Conservation (phyloP, 1,140 invertebrate genomes). For the Spodoptera litura region DNA sequence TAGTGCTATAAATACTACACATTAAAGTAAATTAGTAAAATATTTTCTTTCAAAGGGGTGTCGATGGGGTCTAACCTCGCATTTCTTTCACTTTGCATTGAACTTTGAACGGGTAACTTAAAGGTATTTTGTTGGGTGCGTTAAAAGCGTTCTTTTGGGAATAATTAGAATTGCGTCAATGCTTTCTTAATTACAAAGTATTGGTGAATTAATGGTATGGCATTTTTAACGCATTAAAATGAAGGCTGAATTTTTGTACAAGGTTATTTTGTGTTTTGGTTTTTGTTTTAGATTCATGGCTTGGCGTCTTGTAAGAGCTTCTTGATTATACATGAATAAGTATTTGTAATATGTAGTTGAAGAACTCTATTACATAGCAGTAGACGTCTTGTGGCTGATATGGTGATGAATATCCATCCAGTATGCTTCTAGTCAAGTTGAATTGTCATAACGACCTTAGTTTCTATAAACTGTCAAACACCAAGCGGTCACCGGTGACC, state of each 20-base stretch:
- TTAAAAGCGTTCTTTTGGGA: background rate
- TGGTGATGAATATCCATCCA: too few species aligned
- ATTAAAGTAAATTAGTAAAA: background rate
- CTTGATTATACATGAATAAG: too few species aligned
- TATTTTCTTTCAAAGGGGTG: background rate
- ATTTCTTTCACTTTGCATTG: conserved; percentile 18
- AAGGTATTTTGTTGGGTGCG: background rate
- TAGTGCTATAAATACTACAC: background rate
- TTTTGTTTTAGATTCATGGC: too few species aligned
- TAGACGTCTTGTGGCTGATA: too few species aligned
- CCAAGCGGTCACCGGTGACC: too few species aligned
- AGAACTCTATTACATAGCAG: too few species aligned
- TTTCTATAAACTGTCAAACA: too few species aligned
- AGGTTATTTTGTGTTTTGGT: background rate
- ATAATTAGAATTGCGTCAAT: background rate
- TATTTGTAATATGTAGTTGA: too few species aligned
- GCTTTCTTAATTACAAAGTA: conserved; percentile 2
- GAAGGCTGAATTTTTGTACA: background rate
- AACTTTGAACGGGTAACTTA: background rate
- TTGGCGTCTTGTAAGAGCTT: too few species aligned
- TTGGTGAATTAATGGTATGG: conserved; percentile 1
- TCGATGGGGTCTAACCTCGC: background rate
- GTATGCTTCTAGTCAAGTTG: too few species aligned
- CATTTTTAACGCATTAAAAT: background rate
- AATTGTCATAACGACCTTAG: too few species aligned